phyloP scores from a whole-genome alignment of 2,888 invertebrate species.

The Thymelicus acteon region DNA sequence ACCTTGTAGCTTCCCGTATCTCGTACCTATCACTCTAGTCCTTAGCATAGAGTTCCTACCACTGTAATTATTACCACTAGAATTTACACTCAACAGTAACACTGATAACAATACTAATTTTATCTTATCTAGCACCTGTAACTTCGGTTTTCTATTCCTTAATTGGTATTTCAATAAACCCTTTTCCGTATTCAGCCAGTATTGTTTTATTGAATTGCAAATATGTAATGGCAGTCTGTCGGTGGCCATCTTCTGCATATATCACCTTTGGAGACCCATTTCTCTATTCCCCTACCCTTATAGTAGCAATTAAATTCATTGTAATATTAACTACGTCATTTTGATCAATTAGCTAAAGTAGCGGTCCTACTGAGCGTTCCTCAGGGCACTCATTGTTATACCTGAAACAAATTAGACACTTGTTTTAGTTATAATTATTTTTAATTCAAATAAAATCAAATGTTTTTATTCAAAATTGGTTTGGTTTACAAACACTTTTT shows the following conservation, averaged over 20 bases:
- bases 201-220: conserved; percentile 81
- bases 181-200: conserved; percentile 51
- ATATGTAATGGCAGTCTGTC: conserved; percentile 77
- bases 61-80: conserved; percentile 70
- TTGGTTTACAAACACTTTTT: too few relatives aligned
- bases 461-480: too few relatives aligned
- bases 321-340: conserved; percentile 48
- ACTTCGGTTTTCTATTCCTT: conserved; percentile 41
- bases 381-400: conserved; percentile 47
- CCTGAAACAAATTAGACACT: conserved; percentile 62
- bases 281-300: conserved; percentile 56
- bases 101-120: conserved; percentile 67
- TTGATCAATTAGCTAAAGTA: conserved; percentile 42
- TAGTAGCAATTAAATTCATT: conserved; percentile 47
- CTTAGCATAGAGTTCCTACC: conserved; percentile 88
- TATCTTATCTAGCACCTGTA: conserved; percentile 55
- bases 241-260: conserved; percentile 77
- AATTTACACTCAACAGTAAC: conserved; percentile 64
- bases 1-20: conserved; percentile 94
- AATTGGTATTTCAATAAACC: conserved; percentile 28
- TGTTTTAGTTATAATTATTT: conserved; percentile 26
- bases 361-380: conserved; percentile 44
- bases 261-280: conserved; percentile 80
- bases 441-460: too few relatives aligned
- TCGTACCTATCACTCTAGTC: conserved; percentile 92